A percentile compares a stretch with the other conserved stretches of the same genome.
Evolutionary conservation across 1,140 invertebrate genomes (phyloP).

Genomic region (Xylocopa sonorina): DNA sequence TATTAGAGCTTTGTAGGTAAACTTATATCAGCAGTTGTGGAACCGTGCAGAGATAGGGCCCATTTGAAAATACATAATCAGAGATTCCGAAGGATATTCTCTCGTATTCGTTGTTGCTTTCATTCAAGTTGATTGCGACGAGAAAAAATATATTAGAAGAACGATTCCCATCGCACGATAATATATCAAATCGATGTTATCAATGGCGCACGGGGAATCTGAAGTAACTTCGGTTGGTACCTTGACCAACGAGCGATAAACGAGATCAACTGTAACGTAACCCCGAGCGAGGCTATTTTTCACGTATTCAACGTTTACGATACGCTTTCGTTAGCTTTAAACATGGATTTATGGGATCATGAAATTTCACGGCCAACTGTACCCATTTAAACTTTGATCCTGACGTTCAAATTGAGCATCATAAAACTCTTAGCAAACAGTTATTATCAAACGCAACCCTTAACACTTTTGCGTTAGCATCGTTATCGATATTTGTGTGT

Average conservation of each 20-base stretch:
- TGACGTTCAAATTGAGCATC: not conserved
- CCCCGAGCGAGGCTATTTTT: not conserved
- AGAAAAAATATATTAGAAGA: no score
- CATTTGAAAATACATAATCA: no score
- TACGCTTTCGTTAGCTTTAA: not conserved
- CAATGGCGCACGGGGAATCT: not conserved
- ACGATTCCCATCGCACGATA: conserved; percentile 12
- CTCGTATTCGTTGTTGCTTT: no score
- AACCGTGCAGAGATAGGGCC: no score
- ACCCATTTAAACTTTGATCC: not conserved
- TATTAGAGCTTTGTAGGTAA: no score
- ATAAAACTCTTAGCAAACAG: no score
- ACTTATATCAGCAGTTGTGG: no score
- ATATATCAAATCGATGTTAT: not conserved
- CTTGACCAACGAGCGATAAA: conserved; percentile 31
- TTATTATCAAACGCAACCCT: not conserved
- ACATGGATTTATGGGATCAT: not conserved
- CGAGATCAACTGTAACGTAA: not conserved
- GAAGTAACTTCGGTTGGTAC: conserved; percentile 32
- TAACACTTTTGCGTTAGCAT: not conserved
- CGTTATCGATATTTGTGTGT: not conserved
- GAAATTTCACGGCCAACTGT: no score
- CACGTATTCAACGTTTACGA: not conserved
- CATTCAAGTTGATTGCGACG: no score
- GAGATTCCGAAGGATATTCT: no score